phyloP scores from a whole-genome alignment of 2,888 invertebrate species.

The Seira musarum region DNA sequence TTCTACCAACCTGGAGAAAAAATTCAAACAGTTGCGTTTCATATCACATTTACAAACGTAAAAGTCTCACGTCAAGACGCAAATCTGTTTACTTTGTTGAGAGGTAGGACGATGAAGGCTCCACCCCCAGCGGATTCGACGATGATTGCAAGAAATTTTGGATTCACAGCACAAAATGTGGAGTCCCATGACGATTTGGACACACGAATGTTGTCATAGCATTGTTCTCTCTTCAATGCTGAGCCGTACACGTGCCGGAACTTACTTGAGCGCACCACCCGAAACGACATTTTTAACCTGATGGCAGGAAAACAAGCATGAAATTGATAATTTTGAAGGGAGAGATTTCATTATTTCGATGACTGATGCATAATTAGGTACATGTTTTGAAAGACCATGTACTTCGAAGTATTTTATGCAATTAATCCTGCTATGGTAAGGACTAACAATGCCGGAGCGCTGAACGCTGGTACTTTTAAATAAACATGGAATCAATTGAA shows the following conservation, averaged over 20 bases:
- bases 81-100: constrained; percentile 90
- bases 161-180: constrained; percentile 98
- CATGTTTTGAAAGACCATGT: too few species aligned
- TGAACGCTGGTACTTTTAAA: too few species aligned
- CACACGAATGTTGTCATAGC: constrained; percentile 97
- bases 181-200: constrained; percentile 99
- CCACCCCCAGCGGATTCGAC: constrained; percentile 98
- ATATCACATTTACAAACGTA: too few species aligned
- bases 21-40: too few species aligned
- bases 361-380: too few species aligned
- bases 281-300: constrained; percentile 85
- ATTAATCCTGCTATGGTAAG: too few species aligned
- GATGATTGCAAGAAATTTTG: constrained; percentile 97
- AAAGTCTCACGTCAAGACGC: background rate
- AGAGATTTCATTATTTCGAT: too few species aligned
- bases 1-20: constrained; percentile 87
- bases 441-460: too few species aligned
- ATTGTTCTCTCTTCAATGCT: constrained; percentile 94
- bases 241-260: constrained; percentile 97
- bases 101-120: constrained; percentile 94
- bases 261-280: constrained; percentile 97
- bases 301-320: too few species aligned
- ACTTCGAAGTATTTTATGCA: too few species aligned
- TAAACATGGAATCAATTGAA: too few species aligned
- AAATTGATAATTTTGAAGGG: too few species aligned